Conservation (phyloP, 2,888 invertebrate species). For the Euclidia mi region DNA sequence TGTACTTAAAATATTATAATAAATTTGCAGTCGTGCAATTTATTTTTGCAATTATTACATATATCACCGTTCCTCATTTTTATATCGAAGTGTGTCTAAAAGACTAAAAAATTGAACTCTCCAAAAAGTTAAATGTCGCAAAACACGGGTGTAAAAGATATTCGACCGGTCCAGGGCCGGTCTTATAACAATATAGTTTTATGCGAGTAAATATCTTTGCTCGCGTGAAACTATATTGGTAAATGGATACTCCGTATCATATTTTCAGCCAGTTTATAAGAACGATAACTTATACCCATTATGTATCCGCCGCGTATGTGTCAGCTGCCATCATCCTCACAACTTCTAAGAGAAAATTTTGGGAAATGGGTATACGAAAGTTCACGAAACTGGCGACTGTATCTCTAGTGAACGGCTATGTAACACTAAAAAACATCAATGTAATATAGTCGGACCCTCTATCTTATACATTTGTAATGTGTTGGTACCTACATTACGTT, state of each 20-base stretch:
- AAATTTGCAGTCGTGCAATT: too few species aligned
- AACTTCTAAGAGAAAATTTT: constrained; percentile 3
- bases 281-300: constrained; percentile 1
- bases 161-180: too few species aligned
- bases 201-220: too few species aligned
- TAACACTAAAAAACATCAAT: not conserved
- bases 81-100: too few species aligned
- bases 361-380: constrained; percentile 8
- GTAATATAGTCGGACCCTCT: constrained; percentile 13
- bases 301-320: not conserved
- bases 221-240: too few species aligned
- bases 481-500: constrained; percentile 22
- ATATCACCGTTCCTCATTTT: too few species aligned
- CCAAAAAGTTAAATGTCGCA: too few species aligned
- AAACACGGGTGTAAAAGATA: too few species aligned
- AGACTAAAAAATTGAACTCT: too few species aligned
- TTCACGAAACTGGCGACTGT: not conserved
- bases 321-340: constrained; percentile 5
- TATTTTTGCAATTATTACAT: too few species aligned
- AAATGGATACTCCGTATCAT: not conserved
- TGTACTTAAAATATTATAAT: too few species aligned
- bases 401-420: not conserved
- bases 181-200: too few species aligned
- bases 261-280: constrained; percentile 1
- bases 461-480: constrained; percentile 12